A percentile compares a stretch with the other conserved stretches of the same genome.
Conservation (phyloP, 1,140 invertebrate species). For the Lysiphlebus fabarum region DNA sequence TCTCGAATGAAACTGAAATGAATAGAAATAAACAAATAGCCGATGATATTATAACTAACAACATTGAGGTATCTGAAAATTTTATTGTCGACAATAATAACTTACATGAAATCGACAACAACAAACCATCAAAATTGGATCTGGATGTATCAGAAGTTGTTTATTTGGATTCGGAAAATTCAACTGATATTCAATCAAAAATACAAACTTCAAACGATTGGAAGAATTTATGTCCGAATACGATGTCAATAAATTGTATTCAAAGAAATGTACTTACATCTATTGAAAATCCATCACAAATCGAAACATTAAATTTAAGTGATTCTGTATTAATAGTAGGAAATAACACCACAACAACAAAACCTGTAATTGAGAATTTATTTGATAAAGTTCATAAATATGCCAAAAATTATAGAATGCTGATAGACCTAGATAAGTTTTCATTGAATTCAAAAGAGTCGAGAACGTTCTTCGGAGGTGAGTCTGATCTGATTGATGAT, state of each 20-base stretch:
- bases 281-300: slow-evolving; percentile 33
- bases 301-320: slow-evolving; percentile 40
- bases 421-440: slow-evolving; percentile 42
- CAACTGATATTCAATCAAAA: slow-evolving; percentile 13
- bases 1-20: slow-evolving; percentile 31
- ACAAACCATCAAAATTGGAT: slow-evolving; percentile 49
- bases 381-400: slow-evolving; percentile 46
- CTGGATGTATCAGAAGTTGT: slow-evolving; percentile 35
- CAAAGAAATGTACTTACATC: slow-evolving; percentile 29
- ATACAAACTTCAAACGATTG: slow-evolving; percentile 1
- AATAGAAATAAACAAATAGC: slow-evolving; percentile 13
- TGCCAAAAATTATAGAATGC: slow-evolving; percentile 46
- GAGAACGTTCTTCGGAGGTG: slow-evolving; percentile 52
- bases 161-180: slow-evolving; percentile 35
- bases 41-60: slow-evolving; percentile 4
- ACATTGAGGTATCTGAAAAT: background rate
- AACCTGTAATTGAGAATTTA: slow-evolving; percentile 23
- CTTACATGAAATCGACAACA: slow-evolving; percentile 29
- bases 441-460: slow-evolving; percentile 37
- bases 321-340: slow-evolving; percentile 44
- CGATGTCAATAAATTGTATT: slow-evolving; percentile 28
- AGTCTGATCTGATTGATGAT: slow-evolving; percentile 24
- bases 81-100: slow-evolving; percentile 23
- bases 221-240: slow-evolving; percentile 19
- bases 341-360: slow-evolving; percentile 26